Evolutionary conservation across 2,888 invertebrate genomes (phyloP).

Genomic region (Scelioninae gen. 1): DNA sequence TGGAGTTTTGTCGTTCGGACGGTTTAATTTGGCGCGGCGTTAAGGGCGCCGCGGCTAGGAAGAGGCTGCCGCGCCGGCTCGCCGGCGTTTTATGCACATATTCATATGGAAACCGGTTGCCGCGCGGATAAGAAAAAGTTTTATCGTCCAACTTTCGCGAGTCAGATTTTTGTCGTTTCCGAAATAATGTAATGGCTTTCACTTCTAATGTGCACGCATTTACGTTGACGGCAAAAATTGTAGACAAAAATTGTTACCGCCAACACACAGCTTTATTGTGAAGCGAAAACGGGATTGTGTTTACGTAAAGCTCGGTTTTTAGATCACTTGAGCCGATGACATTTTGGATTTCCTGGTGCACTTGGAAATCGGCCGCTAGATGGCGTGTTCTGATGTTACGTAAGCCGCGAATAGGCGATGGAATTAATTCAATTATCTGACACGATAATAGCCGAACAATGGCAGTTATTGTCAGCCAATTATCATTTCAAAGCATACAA

Average conservation of each 20-base stretch:
- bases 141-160: conserved; percentile 79
- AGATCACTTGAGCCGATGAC: conserved; percentile 48
- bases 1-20: conserved; percentile 17
- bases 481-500: too few relatives aligned
- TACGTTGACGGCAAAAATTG: conserved; percentile 53
- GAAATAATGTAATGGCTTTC: conserved; percentile 83
- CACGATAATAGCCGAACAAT: too few relatives aligned
- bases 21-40: conserved; percentile 12
- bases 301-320: conserved; percentile 56
- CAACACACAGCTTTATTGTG: conserved; percentile 33
- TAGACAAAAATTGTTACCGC: conserved; percentile 14
- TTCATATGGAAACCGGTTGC: conserved; percentile 79
- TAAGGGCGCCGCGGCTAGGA: conserved; percentile 49
- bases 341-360: conserved; percentile 44
- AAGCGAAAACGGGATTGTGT: conserved; percentile 31
- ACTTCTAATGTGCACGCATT: conserved; percentile 76
- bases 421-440: conserved; percentile 42
- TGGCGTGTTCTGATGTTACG: conserved; percentile 21
- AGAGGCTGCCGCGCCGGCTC: conserved; percentile 38
- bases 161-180: conserved; percentile 80
- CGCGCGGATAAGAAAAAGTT: conserved; percentile 75
- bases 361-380: conserved; percentile 37
- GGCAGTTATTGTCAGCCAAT: too few relatives aligned
- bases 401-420: conserved; percentile 5
- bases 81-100: conserved; percentile 63